A percentile compares a stretch with the other conserved stretches of the same genome.
phyloP scores from a whole-genome alignment of 1,140 invertebrate species.

The Adelges cooleyi region DNA sequence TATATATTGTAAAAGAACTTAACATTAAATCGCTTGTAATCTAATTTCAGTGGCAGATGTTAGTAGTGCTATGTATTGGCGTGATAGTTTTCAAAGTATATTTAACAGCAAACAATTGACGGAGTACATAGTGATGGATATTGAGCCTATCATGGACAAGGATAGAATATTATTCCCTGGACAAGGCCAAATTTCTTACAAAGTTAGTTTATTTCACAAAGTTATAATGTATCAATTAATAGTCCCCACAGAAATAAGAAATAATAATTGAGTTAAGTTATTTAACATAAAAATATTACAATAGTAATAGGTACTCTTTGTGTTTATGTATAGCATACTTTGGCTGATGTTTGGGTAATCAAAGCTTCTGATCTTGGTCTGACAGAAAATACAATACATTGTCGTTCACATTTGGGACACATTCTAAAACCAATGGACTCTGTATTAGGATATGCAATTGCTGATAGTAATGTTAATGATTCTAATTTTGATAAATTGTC shows the following conservation, averaged over 20 bases:
- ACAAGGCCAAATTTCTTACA: slow-evolving; percentile 71
- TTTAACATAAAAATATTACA: too few relatives aligned
- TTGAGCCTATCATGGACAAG: slow-evolving; percentile 69
- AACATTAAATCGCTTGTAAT: too few relatives aligned
- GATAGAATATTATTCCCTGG: slow-evolving; percentile 69
- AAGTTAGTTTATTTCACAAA: slow-evolving; percentile 45
- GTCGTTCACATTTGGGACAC: slow-evolving; percentile 87
- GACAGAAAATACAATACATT: slow-evolving; percentile 69
- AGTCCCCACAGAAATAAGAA: too few relatives aligned
- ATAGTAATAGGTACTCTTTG: too few relatives aligned
- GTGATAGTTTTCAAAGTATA: slow-evolving; percentile 72
- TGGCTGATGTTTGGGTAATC: slow-evolving; percentile 90
- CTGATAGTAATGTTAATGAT: slow-evolving; percentile 84
- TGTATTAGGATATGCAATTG: slow-evolving; percentile 75
- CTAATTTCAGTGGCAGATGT: slow-evolving; percentile 68
- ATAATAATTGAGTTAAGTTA: too few relatives aligned
- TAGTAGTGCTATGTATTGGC: slow-evolving; percentile 67
- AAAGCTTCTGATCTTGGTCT: slow-evolving; percentile 77
- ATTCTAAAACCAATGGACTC: slow-evolving; percentile 85
- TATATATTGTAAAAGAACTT: slow-evolving; percentile 5
- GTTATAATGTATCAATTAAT: too few relatives aligned
- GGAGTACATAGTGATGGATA: slow-evolving; percentile 92
- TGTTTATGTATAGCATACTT: slow-evolving; percentile 52
- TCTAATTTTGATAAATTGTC: slow-evolving; percentile 72
- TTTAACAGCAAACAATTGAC: slow-evolving; percentile 82